phyloP scores from a whole-genome alignment of 2,888 invertebrate species.

The Callinectes sapidus region DNA sequence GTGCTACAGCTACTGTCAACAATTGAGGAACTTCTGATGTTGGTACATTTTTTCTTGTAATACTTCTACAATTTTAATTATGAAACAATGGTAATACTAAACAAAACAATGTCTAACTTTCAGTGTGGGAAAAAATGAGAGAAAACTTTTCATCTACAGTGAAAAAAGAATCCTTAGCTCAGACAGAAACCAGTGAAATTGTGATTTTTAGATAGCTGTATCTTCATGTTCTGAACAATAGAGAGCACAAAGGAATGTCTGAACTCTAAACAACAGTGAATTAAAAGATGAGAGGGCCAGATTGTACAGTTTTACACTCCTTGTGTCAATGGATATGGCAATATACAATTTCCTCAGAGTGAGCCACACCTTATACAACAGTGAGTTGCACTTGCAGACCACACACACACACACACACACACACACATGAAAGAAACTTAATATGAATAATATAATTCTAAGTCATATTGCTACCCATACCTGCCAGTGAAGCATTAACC shows the following conservation, averaged over 20 bases:
- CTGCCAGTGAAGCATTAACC: not conserved
- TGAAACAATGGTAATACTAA: too few relatives aligned
- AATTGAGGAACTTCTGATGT: too few relatives aligned
- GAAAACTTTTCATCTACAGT: too few relatives aligned
- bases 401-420: not conserved
- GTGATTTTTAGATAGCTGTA: not conserved
- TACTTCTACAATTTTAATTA: too few relatives aligned
- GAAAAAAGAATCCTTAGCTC: too few relatives aligned
- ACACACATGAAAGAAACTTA: not conserved
- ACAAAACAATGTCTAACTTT: too few relatives aligned
- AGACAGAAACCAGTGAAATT: not conserved
- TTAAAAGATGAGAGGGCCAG: not conserved
- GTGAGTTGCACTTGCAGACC: not conserved
- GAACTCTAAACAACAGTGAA: not conserved
- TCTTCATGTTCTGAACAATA: not conserved
- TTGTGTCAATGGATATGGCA: not conserved
- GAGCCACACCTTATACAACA: not conserved
- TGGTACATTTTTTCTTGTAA: too few relatives aligned
- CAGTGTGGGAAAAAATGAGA: too few relatives aligned
- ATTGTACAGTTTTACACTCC: not conserved
- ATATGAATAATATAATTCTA: not conserved
- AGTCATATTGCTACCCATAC: not conserved
- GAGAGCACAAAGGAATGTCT: not conserved
- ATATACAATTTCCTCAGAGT: not conserved
- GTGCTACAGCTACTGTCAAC: not conserved